phyloP scores from a whole-genome alignment of 2,797 vertebrate genomes.

The Toxotes lorentzi region DNA sequence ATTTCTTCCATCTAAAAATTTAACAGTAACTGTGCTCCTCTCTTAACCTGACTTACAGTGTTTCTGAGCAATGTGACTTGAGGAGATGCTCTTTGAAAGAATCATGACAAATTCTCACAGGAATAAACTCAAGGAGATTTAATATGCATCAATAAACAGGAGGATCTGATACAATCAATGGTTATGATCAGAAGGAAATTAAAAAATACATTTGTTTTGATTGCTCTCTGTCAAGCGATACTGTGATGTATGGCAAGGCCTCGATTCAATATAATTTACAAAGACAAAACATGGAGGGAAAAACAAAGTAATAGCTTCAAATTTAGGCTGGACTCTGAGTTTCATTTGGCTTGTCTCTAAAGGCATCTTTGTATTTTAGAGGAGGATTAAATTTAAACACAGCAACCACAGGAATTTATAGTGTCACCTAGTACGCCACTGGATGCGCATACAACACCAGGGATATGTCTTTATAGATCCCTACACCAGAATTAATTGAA shows the following conservation, averaged over 20 bases:
- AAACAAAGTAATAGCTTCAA: conserved; percentile 42
- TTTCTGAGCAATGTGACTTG: neutral
- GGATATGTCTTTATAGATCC: conserved; percentile 23
- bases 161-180: conserved; percentile 87
- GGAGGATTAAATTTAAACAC: conserved; percentile 17
- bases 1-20: neutral
- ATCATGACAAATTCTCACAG: conserved; percentile 46
- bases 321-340: conserved; percentile 51
- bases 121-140: conserved; percentile 89
- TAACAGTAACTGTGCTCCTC: neutral
- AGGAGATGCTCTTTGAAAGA: conserved; percentile 33
- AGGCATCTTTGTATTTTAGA: conserved; percentile 43
- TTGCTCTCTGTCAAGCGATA: conserved; percentile 79
- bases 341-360: conserved; percentile 53
- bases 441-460: conserved; percentile 33
- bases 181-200: conserved; percentile 87
- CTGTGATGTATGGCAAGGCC: conserved; percentile 84
- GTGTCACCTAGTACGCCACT: conserved; percentile 3
- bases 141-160: conserved; percentile 89
- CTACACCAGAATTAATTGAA: conserved; percentile 14
- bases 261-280: conserved; percentile 77
- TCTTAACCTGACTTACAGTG: neutral
- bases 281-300: conserved; percentile 58
- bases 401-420: conserved; percentile 10
- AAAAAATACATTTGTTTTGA: conserved; percentile 87